Evolutionary conservation across 2,888 invertebrate species (phyloP), one percentile per base, ranked within the genome.

Genomic region (Ochropacha duplaris): DNA sequence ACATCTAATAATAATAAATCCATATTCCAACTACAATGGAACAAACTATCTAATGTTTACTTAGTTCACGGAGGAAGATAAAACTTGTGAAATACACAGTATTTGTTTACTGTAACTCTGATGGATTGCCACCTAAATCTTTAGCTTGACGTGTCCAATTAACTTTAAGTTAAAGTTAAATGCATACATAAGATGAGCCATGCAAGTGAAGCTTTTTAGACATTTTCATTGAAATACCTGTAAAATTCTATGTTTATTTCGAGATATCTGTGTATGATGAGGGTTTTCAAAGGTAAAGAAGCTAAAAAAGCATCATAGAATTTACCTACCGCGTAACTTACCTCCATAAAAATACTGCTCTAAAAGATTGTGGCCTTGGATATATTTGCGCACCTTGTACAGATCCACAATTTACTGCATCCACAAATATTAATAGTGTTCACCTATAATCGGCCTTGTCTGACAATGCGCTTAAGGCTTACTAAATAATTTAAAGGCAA

Each of bases 401-500:
- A 44, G 19, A 44, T 44, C 44, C 19, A 1, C 8, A 44, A 9
- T 19, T 44, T 19, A 44, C 44, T 44, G 44, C 9, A 19, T 19
- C 16, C 44, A 44, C 19, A 24, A 5, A 26, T 51, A 59, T 16
- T 16, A 19, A 44, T 44, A 44, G 44, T 9, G 19, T 2, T 44
- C 44, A 19, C 44, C 44, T 19, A 44, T 44, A 44, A 44, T 44
- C 44, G 44, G 44, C 19, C 44, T 44, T 44, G 44, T 44, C 44
- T 51, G 50, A 26, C 16, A 51, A n/a, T 28, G 28, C 44, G 44
- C 44, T 39, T 39, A 39, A 51, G 11, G 26, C 22, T 16, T 51
- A 11, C 14, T 31, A 22, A 51, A 19, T 31, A 31, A 31, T 68
- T 71, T 59, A 74, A 65, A 56, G 67, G 58, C 71, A 68, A 80